Conservation (phyloP, 2,888 invertebrate genomes). For the Polymixis flavicincta region DNA sequence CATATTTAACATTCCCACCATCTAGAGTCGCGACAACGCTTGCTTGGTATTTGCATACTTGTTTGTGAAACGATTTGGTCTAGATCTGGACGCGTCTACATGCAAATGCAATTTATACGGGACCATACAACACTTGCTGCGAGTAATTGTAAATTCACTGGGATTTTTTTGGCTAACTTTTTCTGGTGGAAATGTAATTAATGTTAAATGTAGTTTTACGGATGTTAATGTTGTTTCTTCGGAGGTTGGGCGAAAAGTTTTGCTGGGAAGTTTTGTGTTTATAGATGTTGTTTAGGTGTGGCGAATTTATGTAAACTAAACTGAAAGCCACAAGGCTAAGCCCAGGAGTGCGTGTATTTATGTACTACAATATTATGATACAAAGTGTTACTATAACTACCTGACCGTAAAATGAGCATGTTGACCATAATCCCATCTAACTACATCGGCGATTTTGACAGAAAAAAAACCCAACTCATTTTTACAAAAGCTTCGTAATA, state of each 20-base stretch:
- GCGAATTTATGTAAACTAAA: slow-evolving; percentile 11
- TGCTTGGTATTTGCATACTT: slow-evolving; percentile 86
- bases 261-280: no score
- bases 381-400: neutral
- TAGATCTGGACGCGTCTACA: slow-evolving; percentile 80
- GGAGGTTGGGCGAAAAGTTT: slow-evolving; percentile 16
- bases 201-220: slow-evolving; percentile 42
- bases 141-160: slow-evolving; percentile 64
- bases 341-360: neutral
- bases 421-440: neutral
- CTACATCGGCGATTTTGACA: neutral
- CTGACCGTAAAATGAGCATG: neutral
- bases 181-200: slow-evolving; percentile 53
- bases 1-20: slow-evolving; percentile 86
- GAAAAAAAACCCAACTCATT: neutral
- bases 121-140: slow-evolving; percentile 64
- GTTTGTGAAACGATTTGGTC: slow-evolving; percentile 86
- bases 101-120: slow-evolving; percentile 79
- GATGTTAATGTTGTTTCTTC: slow-evolving; percentile 29
- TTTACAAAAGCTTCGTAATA: slow-evolving; percentile 8
- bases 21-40: slow-evolving; percentile 82
- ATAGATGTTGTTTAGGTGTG: slow-evolving; percentile 15
- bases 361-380: neutral
- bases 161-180: slow-evolving; percentile 52
- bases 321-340: slow-evolving; percentile 5